Base-by-base conservation (phyloP, 2,113 vertebrate genomes). In the Poeciliopsis occidentalis region DNA sequence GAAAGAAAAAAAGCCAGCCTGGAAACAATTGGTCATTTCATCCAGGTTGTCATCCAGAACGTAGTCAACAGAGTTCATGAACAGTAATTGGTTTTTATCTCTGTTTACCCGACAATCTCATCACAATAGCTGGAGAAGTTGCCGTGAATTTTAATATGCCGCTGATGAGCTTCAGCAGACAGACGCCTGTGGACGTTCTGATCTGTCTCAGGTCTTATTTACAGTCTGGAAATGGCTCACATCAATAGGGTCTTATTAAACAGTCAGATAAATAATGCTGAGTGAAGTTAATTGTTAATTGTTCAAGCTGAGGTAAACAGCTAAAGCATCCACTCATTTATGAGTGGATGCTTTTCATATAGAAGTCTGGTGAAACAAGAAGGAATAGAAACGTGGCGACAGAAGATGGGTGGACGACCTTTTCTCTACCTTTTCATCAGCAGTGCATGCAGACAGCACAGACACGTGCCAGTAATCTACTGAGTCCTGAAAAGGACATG, bases 51-150 rank as follows among this genome's bases (percentile, higher is more conserved):
- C 82, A 70, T 63, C 66, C 75, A 77, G 74, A 80, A 87, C 82
- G 80, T 67, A 82, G 71, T 80, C 79, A 77, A 73, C 79, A 70
- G 73, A 80, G 54, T 78, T 87, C 75, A 81, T 79, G 80, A 47
- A 77, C 57, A 47, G 72, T 81, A 78, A 88, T 86, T 71, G 67
- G 85, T 89, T 86, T 71, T 71, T 76, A 69, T 69, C 66, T 75
- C 32, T 73, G 80, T 89, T 89, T 88, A 87, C 64, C 1, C 69
- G 64, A 63, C 76, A 68, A 31, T 82, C 8, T 19, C 64, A 77
- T 84, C 72, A 29, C 41, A 65, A 29, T 26, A 6, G 67, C 64
- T 75, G 27, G 17, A 65, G 22, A 41, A 22, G 4, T 26, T 12
- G 76, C 71, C 67, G 31, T 63, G 76, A 70, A 82, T 85, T 63